These are phyloP conservation scores for Euborellia annulipes DNA, from an alignment of 1,140 invertebrate genomes.

Conservation along the genomic window DNA sequence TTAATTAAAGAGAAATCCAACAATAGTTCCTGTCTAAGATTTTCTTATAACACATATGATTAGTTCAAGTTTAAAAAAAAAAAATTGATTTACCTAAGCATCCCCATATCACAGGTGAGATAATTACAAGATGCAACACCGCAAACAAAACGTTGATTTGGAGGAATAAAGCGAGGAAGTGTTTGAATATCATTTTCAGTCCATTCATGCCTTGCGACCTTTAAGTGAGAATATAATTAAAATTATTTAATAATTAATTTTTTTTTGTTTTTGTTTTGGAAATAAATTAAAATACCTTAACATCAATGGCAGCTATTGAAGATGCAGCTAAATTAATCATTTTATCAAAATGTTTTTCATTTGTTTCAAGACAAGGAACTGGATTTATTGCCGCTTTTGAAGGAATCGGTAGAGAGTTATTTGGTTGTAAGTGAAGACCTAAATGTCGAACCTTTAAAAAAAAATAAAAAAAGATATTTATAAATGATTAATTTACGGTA, in stretches of 20 bases:
- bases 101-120: constrained; percentile 50
- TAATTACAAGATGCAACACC: constrained; percentile 51
- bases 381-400: constrained; percentile 42
- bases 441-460: too few species aligned
- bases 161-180: constrained; percentile 44
- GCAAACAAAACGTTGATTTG: constrained; percentile 47
- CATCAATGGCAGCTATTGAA: constrained; percentile 32
- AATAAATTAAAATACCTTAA: background rate
- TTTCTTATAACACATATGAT: too few species aligned
- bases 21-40: too few species aligned
- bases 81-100: constrained; percentile 32
- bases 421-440: too few species aligned
- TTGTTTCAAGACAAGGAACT: constrained; percentile 57
- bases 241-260: background rate
- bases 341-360: constrained; percentile 66
- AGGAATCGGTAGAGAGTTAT: too few species aligned
- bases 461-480: too few species aligned
- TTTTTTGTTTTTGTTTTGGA: too few species aligned
- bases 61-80: too few species aligned
- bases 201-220: background rate
- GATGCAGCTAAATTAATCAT: constrained; percentile 66
- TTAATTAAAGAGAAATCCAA: too few species aligned
- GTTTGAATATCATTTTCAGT: constrained; percentile 8
- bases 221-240: background rate
- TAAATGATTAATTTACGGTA: too few species aligned